Evolutionary conservation across 2,113 vertebrate species (phyloP).

Genomic region (Scalopus aquaticus): DNA sequence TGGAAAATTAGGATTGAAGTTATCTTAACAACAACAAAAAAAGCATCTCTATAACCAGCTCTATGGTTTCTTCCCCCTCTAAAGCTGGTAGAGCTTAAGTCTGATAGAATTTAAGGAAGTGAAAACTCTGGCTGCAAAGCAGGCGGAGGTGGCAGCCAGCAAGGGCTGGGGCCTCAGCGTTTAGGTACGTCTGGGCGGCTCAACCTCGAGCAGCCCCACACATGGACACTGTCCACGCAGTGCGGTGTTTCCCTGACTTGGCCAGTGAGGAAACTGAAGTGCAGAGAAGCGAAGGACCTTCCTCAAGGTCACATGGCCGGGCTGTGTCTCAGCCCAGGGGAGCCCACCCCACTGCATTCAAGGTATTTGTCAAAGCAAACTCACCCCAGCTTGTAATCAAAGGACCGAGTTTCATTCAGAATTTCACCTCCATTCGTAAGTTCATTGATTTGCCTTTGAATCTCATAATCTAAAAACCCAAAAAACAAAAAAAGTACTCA

Average conservation of each 20-base stretch:
- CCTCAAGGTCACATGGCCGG: background rate
- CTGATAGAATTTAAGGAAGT: background rate
- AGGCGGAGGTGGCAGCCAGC: background rate
- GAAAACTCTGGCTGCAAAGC: background rate
- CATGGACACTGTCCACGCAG: too few species aligned
- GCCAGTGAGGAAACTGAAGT: background rate
- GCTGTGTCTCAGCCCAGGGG: background rate
- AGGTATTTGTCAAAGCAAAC: slow-evolving; percentile 64
- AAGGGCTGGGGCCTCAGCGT: background rate
- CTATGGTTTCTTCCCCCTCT: background rate
- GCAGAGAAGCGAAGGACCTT: background rate
- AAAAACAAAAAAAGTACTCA: slow-evolving; percentile 29
- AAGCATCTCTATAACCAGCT: background rate
- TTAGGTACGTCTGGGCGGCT: background rate
- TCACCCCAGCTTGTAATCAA: slow-evolving; percentile 96
- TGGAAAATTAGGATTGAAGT: background rate
- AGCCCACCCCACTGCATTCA: background rate
- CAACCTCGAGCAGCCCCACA: too few species aligned
- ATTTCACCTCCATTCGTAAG: slow-evolving; percentile 91
- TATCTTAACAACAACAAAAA: background rate
- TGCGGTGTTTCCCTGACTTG: too few species aligned
- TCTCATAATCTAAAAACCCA: slow-evolving; percentile 92
- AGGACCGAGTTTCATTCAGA: slow-evolving; percentile 95
- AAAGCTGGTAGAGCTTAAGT: background rate
- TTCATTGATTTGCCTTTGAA: slow-evolving; percentile 93